Evolutionary conservation across 2,888 invertebrate species (phyloP), one percentile per base, ranked within the genome.

Genomic region (Mesorhabditis sp.): DNA sequence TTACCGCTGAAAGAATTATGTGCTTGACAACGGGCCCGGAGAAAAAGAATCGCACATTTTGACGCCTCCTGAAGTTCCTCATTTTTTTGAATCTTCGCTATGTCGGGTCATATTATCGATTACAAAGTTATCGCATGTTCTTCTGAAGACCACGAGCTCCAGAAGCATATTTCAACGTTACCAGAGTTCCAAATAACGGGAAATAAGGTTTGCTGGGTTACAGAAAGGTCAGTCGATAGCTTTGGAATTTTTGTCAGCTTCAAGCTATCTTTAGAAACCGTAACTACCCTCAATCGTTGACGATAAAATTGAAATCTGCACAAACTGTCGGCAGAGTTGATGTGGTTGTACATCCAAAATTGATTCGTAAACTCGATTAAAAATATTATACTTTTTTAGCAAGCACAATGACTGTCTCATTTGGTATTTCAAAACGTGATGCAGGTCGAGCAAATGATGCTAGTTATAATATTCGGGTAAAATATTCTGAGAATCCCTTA

Each of bases 281-380:
- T 13, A 50, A n/a, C 58, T 50, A 50, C n/a, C 58, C 58, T 50
- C 58, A 50, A 50, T 50, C 58, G n/a, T 50, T 50, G 58, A 50
- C 58, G 10, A 50, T 50, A 13, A 10, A n/a, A 13, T n/a, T 50
- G n/a, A 13, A 13, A n/a, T 50, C 58, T 50, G 58, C 58, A 13
- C 10, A 10, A 50, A 50, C 58, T 50, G 58, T 50, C 10, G 58
- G 58, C n/a, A 1, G 58, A 50, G 58, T 50, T 50, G 58, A 50
- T 50, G 58, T 50, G 58, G 58, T 50, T 0, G 58, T 50, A 13
- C 58, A 50, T 50, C 58, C 58, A 50, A 50, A 50, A 50, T n/a
- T 50, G 10, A 50, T 50, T 50, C 58, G 58, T 50, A 13, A 50
- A n/a, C n/a, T 50, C n/a, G n/a, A 2, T 50, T 13, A 50, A n/a